Evolutionary conservation across 2,113 vertebrate genomes (phyloP), one percentile per base, ranked within the genome.

Genomic region (Oenanthe oenanthe): DNA sequence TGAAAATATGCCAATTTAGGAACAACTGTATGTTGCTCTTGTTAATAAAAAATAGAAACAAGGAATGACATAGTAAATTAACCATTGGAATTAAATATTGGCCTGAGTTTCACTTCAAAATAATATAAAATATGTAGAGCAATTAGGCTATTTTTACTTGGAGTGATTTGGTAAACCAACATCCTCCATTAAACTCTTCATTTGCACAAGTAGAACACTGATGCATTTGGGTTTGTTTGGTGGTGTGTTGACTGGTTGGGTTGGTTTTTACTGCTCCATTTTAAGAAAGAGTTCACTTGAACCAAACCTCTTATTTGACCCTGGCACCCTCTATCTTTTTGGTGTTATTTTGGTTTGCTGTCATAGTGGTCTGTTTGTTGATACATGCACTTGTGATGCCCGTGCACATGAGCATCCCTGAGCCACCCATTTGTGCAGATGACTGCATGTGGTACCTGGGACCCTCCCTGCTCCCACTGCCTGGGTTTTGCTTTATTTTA

Each of bases 11-110:
- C 78, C 91, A 94, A 84, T 95, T 94, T 95, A 57, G 89, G 94
- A 96, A 96, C 80, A 93, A 96, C 84, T 95, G 56, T 88, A 81
- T 89, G 85, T 92, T 96, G 90, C 88, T 94, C 50, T 83, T 50
- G 73, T 96, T 97, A 93, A 90, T 96, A 96, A 97, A 88, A 98
- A 97, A 94, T 81, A 95, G 92, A 93, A 97, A 93, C 80, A 85
- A 87, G 70, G 72, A 83, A 71, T 5, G 42, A 63, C 73, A 63
- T 53, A 94, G 75, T 91, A 91, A 97, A 97, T 95, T 95, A 96
- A 96, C 90, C 58, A 80, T 40, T 85, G 89, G 81, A 88, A 65
- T 92, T 91, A 65, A n/a, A 81, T 51, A 47, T 73, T 95, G 88
- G 67, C 61, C 85, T 93, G 61, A 86, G 57, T 50, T 95, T 95